Evolutionary conservation across 1,140 invertebrate species (phyloP).

Genomic region (Hycleus cichorii): DNA sequence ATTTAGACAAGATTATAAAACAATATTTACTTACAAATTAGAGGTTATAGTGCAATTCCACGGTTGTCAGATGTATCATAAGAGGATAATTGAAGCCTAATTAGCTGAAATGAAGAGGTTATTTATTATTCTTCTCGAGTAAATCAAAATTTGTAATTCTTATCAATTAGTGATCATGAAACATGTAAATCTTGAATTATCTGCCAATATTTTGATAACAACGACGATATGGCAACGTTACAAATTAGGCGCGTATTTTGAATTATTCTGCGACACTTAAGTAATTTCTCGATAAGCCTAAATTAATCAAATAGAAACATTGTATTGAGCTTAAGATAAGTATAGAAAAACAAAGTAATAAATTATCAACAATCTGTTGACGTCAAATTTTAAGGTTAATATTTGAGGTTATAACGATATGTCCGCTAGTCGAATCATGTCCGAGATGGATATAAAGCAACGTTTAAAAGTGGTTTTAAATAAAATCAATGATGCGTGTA

Average conservation of each 20-base stretch:
- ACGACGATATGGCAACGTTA: background rate
- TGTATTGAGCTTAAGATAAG: background rate
- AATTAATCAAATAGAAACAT: background rate
- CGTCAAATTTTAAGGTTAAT: background rate
- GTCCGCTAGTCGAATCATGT: slow-evolving; percentile 39
- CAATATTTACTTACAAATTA: too few species aligned
- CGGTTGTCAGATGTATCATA: too few species aligned
- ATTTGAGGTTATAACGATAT: slow-evolving; percentile 25
- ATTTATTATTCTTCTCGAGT: too few species aligned
- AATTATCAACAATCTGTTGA: background rate
- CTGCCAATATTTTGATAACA: background rate
- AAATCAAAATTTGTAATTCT: too few species aligned
- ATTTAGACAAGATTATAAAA: too few species aligned
- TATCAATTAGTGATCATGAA: too few species aligned
- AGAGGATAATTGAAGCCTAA: too few species aligned
- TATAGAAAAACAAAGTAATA: background rate
- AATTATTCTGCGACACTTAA: background rate
- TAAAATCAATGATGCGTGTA: slow-evolving; percentile 43
- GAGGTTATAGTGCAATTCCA: too few species aligned
- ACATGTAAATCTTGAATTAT: background rate
- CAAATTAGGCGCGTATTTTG: background rate
- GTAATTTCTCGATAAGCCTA: background rate
- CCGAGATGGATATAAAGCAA: slow-evolving; percentile 44
- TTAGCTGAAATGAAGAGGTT: too few species aligned
- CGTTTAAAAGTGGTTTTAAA: slow-evolving; percentile 45